phyloP scores from a whole-genome alignment of 2,797 vertebrate species.

The Uromys caudimaculatus region DNA sequence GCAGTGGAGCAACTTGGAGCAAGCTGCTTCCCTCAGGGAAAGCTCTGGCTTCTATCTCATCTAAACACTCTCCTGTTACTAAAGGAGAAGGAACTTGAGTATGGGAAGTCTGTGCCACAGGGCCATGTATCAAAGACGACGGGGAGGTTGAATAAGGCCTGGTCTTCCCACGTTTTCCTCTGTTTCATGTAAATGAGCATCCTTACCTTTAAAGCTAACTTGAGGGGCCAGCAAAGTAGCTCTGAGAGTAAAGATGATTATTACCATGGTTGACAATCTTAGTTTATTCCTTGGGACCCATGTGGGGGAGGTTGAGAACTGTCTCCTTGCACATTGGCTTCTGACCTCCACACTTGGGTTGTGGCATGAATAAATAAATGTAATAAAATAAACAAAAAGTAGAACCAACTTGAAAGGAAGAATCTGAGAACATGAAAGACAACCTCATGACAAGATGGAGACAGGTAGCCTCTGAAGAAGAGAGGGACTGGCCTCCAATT shows the following conservation, averaged over 20 bases:
- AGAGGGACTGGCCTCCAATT: not conserved
- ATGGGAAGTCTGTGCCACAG: not conserved
- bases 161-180: not conserved
- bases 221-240: not conserved
- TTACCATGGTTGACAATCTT: not conserved
- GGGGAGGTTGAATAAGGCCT: not conserved
- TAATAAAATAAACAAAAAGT: not conserved
- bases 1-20: not conserved
- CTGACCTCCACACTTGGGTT: not conserved
- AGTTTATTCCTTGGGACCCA: not conserved
- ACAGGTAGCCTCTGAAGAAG: not conserved
- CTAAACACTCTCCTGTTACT: not conserved
- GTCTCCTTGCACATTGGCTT: not conserved
- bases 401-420: not conserved
- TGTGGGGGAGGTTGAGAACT: not conserved
- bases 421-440: not conserved
- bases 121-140: not conserved
- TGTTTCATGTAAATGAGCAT: not conserved
- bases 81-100: not conserved
- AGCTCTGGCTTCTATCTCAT: not conserved
- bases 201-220: conserved; percentile 23
- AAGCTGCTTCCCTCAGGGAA: not conserved
- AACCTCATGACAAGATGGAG: not conserved
- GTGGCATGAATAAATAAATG: not conserved
- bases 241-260: not conserved